phyloP scores from a whole-genome alignment of 2,797 vertebrate genomes.

The Sphenopsis melanotis region DNA sequence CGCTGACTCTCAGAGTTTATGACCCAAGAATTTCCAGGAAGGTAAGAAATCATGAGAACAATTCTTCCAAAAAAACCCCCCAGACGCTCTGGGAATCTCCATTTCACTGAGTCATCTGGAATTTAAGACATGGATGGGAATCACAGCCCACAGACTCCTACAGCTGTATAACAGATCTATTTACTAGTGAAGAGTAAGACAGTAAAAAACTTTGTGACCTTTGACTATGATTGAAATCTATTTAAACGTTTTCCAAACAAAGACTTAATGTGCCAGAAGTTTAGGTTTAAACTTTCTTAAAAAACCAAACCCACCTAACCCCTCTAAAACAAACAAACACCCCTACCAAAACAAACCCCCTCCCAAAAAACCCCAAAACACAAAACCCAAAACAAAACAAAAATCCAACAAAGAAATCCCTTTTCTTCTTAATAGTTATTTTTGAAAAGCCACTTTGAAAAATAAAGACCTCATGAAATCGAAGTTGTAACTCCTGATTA shows the following conservation, averaged over 20 bases:
- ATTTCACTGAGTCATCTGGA: background rate
- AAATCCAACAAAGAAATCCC: background rate
- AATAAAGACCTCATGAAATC: background rate
- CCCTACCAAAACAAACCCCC: background rate
- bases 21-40: background rate
- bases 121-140: background rate
- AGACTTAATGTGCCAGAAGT: background rate
- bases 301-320: fast-evolving
- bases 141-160: background rate
- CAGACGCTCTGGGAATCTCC: background rate
- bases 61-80: background rate
- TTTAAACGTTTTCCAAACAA: background rate
- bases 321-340: background rate
- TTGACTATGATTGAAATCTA: background rate
- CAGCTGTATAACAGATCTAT: background rate
- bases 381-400: background rate
- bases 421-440: background rate
- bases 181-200: background rate
- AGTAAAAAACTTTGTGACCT: background rate
- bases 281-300: background rate
- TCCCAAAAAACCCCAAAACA: background rate
- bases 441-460: background rate
- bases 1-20: background rate
- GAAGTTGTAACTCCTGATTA: background rate
- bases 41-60: background rate